Conservation (phyloP, 2,113 vertebrate species). For the Plecturocebus donacophilus region DNA sequence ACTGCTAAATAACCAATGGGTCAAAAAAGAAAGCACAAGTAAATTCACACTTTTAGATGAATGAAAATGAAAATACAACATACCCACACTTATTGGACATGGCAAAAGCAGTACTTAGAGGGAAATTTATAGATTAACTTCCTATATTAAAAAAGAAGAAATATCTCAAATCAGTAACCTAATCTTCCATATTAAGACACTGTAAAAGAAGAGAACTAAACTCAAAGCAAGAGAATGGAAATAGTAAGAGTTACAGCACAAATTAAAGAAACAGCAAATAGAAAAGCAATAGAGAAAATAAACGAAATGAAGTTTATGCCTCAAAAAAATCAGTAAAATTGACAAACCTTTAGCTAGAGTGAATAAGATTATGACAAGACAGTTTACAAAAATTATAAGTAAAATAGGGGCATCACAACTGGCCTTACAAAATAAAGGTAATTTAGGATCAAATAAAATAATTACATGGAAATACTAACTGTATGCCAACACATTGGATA, state of each 20-base stretch:
- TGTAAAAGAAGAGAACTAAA: not conserved
- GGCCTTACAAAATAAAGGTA: not conserved
- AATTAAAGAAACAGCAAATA: not conserved
- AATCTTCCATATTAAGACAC: not conserved
- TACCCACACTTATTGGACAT: not conserved
- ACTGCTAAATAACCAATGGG: not conserved
- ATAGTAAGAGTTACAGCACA: not conserved
- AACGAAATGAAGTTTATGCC: not conserved
- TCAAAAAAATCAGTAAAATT: not conserved
- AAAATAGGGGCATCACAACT: not conserved
- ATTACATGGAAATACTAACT: not conserved
- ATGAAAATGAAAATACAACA: not conserved
- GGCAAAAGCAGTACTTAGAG: not conserved
- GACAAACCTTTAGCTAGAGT: not conserved
- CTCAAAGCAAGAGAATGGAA: not conserved
- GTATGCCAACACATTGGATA: not conserved
- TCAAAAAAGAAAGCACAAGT: not conserved
- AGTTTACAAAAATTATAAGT: not conserved
- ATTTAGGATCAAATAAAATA: not conserved
- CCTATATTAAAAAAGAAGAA: not conserved
- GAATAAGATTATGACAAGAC: not conserved
- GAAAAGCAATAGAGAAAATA: not conserved
- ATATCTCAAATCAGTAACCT: not conserved
- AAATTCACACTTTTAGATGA: not conserved
- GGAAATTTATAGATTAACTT: not conserved